These are phyloP conservation scores for Zoanthus solanderi DNA, from an alignment of 92 coral and sea anemone species.

Conservation along the genomic window DNA sequence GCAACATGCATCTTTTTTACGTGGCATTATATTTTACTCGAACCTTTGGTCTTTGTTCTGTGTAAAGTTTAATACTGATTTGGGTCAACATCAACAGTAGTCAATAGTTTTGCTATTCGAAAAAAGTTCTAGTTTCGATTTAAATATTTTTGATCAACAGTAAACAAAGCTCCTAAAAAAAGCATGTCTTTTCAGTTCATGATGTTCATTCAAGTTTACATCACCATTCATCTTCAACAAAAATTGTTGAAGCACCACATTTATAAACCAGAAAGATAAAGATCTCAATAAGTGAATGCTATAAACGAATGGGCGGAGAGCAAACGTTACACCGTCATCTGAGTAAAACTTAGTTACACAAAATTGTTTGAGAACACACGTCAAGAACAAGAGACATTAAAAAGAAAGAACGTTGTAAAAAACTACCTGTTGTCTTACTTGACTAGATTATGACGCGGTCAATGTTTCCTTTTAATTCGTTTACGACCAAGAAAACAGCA, in stretches of 20 bases:
- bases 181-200: not conserved
- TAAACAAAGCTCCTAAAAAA: not conserved
- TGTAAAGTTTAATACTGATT: not conserved
- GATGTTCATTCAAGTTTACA: not conserved
- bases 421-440: not conserved
- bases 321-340: not conserved
- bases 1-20: not conserved
- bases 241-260: not conserved
- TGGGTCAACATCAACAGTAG: not conserved
- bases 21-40: not conserved
- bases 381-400: not conserved
- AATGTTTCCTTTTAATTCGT: too few relatives aligned
- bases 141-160: not conserved
- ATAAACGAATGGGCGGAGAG: constrained; percentile 42
- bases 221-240: not conserved
- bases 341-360: not conserved
- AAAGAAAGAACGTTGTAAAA: not conserved
- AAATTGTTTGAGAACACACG: not conserved
- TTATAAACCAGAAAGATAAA: not conserved
- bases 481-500: too few relatives aligned
- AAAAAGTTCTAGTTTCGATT: not conserved
- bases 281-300: constrained; percentile 15
- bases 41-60: constrained; percentile 3
- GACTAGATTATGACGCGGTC: not conserved
- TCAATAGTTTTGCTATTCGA: too few relatives aligned